Base-by-base conservation (phyloP, 2,113 vertebrate genomes). In the Ursus arctos region DNA sequence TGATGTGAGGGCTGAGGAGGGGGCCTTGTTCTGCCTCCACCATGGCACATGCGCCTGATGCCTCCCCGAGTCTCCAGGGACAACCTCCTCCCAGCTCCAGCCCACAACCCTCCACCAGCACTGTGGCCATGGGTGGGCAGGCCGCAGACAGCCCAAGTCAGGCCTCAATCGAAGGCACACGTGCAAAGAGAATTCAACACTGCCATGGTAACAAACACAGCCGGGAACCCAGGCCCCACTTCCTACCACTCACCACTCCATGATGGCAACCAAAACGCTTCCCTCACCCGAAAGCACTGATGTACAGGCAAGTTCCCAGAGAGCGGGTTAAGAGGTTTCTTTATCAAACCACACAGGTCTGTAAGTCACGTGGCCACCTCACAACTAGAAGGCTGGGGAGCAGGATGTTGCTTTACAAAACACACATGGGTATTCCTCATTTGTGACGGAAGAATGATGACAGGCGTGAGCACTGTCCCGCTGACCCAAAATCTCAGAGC, bases 21-120 rank as follows among this genome's bases (percentile, higher is more conserved):
- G 12, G 51, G 16, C 36, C 40, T 84, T 22, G 53, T 43, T 61
- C 55, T 9, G 19, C 16, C n/a, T 51, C 55, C 43, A 59, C 69
- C 24, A 28, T 12, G 53, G 49, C 18, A 55, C 3, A 31, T 11
- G 77, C 33, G 22, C 31, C 51, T 85, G 57, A 49, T 2, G 24
- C 40, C 43, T 85, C 31, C 36, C 26, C 33, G 31, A 8, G 51
- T 90, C 88, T 76, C 71, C 57, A 55, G 47, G 7, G 76, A 81
- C 63, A 93, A 87, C 13, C 57, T 61, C n/a, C 43, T 88, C 33
- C n/a, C 18, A 43, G 47, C 77, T 88, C 63, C 31, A 91, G 59
- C 12, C 40, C 1, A 49, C 28, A 63, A 53, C 55, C 55, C 57
- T 77, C 43, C 49, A 22, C 6, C 51, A 49, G 40, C 31, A 31